Base-by-base conservation (phyloP, 2,888 invertebrate genomes). In the Synergus japonicus region DNA sequence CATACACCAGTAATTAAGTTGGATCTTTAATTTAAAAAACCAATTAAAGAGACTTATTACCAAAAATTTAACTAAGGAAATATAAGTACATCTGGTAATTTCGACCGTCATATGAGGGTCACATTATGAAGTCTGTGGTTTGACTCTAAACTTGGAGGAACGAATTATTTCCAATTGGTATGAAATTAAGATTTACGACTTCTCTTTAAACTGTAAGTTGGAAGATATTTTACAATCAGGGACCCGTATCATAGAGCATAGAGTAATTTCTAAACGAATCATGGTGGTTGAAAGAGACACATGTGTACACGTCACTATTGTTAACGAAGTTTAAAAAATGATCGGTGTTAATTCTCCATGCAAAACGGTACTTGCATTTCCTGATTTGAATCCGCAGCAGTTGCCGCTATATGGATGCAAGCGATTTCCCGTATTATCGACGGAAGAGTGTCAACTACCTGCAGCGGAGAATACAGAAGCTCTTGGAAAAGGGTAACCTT, bases 321-420 rank as follows among this genome's bases (percentile, higher is more conserved):
- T 73, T 58, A 73, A 54, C 37, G 13, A n/a, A 41, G n/a, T 73
- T 54, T 2, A 37, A 73, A 73, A 73, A 37, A 73, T 37, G 0
- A 4, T 4, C 44, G 41, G 73, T 29, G 73, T 73, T 73, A 73
- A 73, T 49, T 73, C 73, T 41, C 37, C 18, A 58, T 41, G 54
- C 73, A 54, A 73, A 73, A 73, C 73, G 73, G 73, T 54, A 73
- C 73, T 73, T 73, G 29, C 9, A 73, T 54, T 41, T 73, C 41
- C 54, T 73, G 37, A 73, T 54, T 73, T 73, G 73, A 54, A 73
- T 58, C 37, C 18, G 12, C 41, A 5, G 49, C 49, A 73, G 73
- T 54, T 73, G 73, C 54, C 73, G 54, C 73, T 73, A 41, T 73
- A 73, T 54, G 73, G 73, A 73, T 73, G 18, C 49, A n/a, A 73